These are phyloP conservation scores for Papilio aristodemus DNA, from an alignment of 1,140 invertebrate species.

Conservation along the genomic window DNA sequence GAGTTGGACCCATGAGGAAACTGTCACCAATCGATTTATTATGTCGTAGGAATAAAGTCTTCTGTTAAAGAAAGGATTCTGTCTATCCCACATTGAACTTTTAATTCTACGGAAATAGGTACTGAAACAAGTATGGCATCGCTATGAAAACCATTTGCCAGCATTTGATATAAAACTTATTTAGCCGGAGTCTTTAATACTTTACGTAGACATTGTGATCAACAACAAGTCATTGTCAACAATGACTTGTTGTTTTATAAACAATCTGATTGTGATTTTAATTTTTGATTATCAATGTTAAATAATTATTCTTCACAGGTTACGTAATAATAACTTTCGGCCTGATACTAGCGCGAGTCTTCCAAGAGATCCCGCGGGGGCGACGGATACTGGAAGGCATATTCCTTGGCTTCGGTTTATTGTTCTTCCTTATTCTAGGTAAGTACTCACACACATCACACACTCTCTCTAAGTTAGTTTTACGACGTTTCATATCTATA, in stretches of 20 bases:
- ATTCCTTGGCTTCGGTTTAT: slow-evolving; percentile 84
- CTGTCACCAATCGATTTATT: too few relatives aligned
- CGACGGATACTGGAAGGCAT: slow-evolving; percentile 85
- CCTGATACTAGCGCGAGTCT: slow-evolving; percentile 83
- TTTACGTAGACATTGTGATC: neutral
- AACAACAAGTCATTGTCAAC: too few relatives aligned
- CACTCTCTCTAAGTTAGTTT: neutral
- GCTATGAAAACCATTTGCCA: neutral
- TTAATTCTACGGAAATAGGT: neutral
- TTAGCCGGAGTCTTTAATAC: neutral
- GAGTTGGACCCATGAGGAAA: too few relatives aligned
- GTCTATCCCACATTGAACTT: neutral
- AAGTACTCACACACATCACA: slow-evolving; percentile 43
- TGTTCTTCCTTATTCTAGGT: slow-evolving; percentile 86
- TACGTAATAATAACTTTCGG: slow-evolving; percentile 87
- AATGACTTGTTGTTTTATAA: neutral
- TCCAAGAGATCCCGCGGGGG: slow-evolving; percentile 83
- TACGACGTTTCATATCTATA: too few relatives aligned
- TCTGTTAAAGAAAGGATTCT: neutral
- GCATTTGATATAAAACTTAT: neutral
- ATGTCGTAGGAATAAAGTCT: too few relatives aligned
- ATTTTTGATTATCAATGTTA: slow-evolving; percentile 7
- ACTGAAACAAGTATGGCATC: neutral
- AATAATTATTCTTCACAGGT: slow-evolving; percentile 61
- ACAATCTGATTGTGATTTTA: neutral